phyloP scores from a whole-genome alignment of 2,888 invertebrate species.

The Phragmatobia fuliginosa region DNA sequence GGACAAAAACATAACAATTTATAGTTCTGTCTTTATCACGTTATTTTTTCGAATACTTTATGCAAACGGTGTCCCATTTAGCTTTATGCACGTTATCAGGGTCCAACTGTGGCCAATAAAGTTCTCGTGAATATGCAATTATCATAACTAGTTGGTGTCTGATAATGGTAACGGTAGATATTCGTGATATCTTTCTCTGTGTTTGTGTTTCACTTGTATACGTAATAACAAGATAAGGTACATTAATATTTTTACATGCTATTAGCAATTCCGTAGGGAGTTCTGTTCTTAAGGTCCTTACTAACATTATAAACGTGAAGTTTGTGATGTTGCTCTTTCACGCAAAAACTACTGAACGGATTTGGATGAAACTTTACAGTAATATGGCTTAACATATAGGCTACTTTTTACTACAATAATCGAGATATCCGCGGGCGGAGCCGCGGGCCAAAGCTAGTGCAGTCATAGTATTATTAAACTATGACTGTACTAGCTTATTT shows the following conservation, averaged over 20 bases:
- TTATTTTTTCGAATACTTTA: constrained; percentile 43
- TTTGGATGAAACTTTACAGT: too few relatives aligned
- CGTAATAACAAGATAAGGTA: neutral
- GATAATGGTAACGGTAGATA: constrained; percentile 35
- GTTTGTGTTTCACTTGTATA: constrained; percentile 30
- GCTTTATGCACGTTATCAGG: constrained; percentile 48
- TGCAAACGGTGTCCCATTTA: constrained; percentile 47
- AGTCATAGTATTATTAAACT: too few relatives aligned
- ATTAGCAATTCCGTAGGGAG: too few relatives aligned
- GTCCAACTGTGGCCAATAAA: constrained; percentile 46
- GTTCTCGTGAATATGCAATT: constrained; percentile 48
- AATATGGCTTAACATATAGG: too few relatives aligned
- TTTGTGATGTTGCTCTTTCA: too few relatives aligned
- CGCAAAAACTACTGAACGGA: too few relatives aligned
- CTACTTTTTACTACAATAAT: too few relatives aligned
- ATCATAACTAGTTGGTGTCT: constrained; percentile 41
- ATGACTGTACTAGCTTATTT: too few relatives aligned
- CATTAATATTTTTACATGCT: neutral
- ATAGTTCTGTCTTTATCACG: constrained; percentile 29
- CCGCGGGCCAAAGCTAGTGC: too few relatives aligned
- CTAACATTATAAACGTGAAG: too few relatives aligned
- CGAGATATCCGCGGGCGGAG: too few relatives aligned
- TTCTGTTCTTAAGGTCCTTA: too few relatives aligned
- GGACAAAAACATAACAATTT: constrained; percentile 8
- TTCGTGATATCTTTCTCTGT: constrained; percentile 23